Evolutionary conservation across 2,113 vertebrate genomes (phyloP).

Genomic region (Myotis lucifugus): DNA sequence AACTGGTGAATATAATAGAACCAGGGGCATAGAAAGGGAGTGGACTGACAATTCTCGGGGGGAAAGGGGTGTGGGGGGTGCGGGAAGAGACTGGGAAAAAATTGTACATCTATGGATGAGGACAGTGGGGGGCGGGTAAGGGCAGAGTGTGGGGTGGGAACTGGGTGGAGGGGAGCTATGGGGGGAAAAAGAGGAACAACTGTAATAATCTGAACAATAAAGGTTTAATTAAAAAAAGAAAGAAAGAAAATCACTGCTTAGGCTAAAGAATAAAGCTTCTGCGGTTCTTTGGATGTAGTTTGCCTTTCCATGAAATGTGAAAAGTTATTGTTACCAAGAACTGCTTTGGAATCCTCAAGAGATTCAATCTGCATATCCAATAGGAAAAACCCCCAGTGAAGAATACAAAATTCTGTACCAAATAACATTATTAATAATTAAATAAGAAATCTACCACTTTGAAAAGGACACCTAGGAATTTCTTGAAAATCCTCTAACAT

Average conservation of each 20-base stretch:
- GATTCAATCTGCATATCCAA: constrained; percentile 42
- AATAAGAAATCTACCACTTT: constrained; percentile 39
- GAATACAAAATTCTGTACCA: constrained; percentile 45
- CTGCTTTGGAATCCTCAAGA: constrained; percentile 37
- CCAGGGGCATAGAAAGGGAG: too few species aligned
- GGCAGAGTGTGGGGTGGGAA: too few species aligned
- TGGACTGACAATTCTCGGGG: too few species aligned
- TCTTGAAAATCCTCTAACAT: constrained; percentile 27
- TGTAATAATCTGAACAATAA: too few species aligned
- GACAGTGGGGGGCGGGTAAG: too few species aligned
- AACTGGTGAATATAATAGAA: too few species aligned
- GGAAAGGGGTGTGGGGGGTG: too few species aligned
- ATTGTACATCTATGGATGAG: too few species aligned
- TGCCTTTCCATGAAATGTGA: neutral
- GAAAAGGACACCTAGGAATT: constrained; percentile 37
- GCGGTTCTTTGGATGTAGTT: neutral
- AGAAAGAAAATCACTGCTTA: neutral
- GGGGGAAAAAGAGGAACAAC: too few species aligned
- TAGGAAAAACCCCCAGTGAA: constrained; percentile 29
- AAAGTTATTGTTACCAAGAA: neutral
- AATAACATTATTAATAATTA: neutral
- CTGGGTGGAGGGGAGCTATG: too few species aligned
- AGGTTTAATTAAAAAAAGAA: too few species aligned
- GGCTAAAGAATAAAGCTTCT: neutral
- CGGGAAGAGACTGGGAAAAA: too few species aligned